phyloP scores from a whole-genome alignment of 2,797 vertebrate species.

The Eulemur mongoz region DNA sequence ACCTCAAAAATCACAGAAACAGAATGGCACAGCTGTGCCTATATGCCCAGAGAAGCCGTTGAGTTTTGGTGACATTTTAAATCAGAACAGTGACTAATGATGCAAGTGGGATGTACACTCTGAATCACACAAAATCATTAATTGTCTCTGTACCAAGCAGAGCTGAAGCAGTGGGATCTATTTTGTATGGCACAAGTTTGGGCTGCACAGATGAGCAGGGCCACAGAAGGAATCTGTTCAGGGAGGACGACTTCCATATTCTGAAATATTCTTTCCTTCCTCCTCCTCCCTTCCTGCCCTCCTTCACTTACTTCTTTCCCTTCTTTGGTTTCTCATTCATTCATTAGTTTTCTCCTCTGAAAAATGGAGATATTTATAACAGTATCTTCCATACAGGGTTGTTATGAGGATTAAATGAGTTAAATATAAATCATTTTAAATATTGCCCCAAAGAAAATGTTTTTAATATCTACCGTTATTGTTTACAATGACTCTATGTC shows the following conservation, averaged over 20 bases:
- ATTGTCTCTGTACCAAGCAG: neutral
- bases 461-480: neutral
- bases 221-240: neutral
- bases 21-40: neutral
- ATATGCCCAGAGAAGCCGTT: neutral
- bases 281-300: neutral
- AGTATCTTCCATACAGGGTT: neutral
- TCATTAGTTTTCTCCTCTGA: neutral
- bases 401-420: neutral
- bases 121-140: neutral
- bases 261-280: neutral
- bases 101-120: neutral
- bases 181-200: neutral
- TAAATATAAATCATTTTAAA: neutral
- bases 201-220: neutral
- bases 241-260: neutral
- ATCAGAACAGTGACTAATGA: conserved; percentile 37
- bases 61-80: conserved; percentile 42
- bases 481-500: neutral
- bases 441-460: neutral
- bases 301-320: neutral
- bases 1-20: neutral
- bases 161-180: neutral
- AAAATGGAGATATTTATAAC: neutral
- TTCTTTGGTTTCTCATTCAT: neutral